A percentile compares a stretch with the other conserved stretches of the same genome.
Conservation (phyloP, 2,113 vertebrate species). For the Poeciliopsis occidentalis region DNA sequence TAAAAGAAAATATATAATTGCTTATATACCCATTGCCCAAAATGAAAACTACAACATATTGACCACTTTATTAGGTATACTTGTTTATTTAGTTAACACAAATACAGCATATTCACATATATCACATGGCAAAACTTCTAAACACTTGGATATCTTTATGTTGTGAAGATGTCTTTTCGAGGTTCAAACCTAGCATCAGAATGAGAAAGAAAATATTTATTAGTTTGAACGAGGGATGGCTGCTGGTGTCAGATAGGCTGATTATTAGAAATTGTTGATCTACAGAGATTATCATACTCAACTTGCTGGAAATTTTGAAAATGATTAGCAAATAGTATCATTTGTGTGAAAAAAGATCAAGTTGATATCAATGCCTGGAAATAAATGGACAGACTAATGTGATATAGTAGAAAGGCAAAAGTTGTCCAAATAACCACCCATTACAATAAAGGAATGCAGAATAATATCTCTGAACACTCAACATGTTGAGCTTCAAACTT, state of each 20-base stretch:
- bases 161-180: neutral
- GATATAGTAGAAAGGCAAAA: neutral
- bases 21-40: slow-evolving; percentile 13
- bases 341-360: neutral
- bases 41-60: slow-evolving; percentile 6
- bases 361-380: neutral
- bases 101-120: neutral
- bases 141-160: neutral
- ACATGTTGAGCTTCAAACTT: no score
- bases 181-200: neutral
- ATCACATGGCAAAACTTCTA: neutral
- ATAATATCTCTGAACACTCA: neutral
- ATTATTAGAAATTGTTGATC: neutral
- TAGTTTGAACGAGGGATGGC: neutral
- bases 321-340: neutral
- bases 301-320: neutral
- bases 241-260: neutral
- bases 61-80: neutral
- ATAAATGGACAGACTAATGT: neutral
- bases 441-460: neutral
- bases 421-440: neutral
- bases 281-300: neutral
- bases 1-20: slow-evolving; percentile 2
- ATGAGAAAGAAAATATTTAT: neutral
- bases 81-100: neutral